A percentile compares a stretch with the other conserved stretches of the same genome.
Evolutionary conservation across 2,888 invertebrate species (phyloP).

Genomic region (Incurvaria masculella): DNA sequence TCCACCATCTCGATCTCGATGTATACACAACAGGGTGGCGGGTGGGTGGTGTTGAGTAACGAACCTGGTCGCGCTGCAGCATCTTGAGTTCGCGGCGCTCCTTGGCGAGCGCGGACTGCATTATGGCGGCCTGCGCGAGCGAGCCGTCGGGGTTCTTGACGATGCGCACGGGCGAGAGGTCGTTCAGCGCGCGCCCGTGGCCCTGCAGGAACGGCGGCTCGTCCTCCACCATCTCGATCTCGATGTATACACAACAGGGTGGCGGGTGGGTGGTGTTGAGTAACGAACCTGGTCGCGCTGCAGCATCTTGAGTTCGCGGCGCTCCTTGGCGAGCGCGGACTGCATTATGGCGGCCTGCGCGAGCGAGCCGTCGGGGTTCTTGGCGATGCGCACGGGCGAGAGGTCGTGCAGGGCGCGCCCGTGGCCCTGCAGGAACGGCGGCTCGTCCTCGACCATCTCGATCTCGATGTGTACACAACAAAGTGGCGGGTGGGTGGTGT

Average conservation of each 20-base stretch:
- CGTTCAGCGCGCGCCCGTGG: constrained; percentile 88
- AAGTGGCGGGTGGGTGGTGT: no score
- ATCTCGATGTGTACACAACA: constrained; percentile 99
- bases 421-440: constrained; percentile 92
- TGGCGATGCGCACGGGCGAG: constrained; percentile 92
- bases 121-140: constrained; percentile 98
- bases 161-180: constrained; percentile 90
- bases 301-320: constrained; percentile 95
- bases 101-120: constrained; percentile 97
- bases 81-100: constrained; percentile 96
- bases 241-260: no score
- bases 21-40: no score
- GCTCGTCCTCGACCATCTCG: constrained; percentile 97
- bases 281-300: constrained; percentile 86
- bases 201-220: constrained; percentile 96
- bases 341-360: constrained; percentile 99
- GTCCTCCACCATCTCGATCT: constrained; percentile 98
- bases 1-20: constrained; percentile 98
- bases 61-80: constrained; percentile 90
- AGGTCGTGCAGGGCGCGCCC: constrained; percentile 88
- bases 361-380: constrained; percentile 98
- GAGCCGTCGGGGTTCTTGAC: constrained; percentile 99
- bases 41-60: no score
- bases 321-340: constrained; percentile 94
- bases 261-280: no score